A percentile compares a stretch with the other conserved stretches of the same genome.
Conservation (phyloP, 2,888 invertebrate species). For the Caenorhabditis sp. region DNA sequence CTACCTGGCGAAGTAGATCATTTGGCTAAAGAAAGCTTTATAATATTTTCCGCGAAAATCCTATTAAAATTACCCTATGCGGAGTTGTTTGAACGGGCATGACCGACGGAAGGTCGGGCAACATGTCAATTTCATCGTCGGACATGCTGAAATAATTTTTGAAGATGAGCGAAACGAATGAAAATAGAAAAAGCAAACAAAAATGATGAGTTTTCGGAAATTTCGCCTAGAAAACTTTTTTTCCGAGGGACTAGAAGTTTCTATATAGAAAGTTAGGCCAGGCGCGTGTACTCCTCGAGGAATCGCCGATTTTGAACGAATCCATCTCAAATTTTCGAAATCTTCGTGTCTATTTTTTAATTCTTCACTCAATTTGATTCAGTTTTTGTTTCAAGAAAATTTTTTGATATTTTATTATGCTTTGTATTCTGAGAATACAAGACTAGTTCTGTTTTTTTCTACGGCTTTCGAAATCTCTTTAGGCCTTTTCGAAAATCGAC, state of each 20-base stretch:
- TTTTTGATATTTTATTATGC: too few relatives aligned
- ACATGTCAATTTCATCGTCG: conserved; percentile 56
- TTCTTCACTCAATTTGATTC: too few relatives aligned
- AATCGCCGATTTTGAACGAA: neutral
- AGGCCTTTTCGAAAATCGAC: too few relatives aligned
- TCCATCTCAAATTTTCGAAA: too few relatives aligned
- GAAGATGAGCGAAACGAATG: neutral
- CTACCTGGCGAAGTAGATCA: conserved; percentile 49
- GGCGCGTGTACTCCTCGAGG: conserved; percentile 25
- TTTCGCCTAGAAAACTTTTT: neutral
- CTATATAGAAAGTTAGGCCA: neutral
- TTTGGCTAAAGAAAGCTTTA: conserved; percentile 39
- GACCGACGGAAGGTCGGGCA: conserved; percentile 39
- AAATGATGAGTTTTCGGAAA: neutral
- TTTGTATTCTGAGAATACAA: too few relatives aligned
- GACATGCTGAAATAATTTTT: conserved; percentile 32
- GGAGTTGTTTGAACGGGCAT: conserved; percentile 15
- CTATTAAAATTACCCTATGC: conserved; percentile 14
- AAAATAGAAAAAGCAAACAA: neutral
- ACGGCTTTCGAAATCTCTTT: too few relatives aligned
- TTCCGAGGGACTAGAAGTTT: conserved; percentile 7
- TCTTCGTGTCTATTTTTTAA: too few relatives aligned
- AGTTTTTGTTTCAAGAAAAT: too few relatives aligned
- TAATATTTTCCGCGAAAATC: too few relatives aligned
- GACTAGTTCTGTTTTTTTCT: too few relatives aligned